Evolutionary conservation across 2,113 vertebrate genomes (phyloP).

Genomic region (Collichthys lucidus): DNA sequence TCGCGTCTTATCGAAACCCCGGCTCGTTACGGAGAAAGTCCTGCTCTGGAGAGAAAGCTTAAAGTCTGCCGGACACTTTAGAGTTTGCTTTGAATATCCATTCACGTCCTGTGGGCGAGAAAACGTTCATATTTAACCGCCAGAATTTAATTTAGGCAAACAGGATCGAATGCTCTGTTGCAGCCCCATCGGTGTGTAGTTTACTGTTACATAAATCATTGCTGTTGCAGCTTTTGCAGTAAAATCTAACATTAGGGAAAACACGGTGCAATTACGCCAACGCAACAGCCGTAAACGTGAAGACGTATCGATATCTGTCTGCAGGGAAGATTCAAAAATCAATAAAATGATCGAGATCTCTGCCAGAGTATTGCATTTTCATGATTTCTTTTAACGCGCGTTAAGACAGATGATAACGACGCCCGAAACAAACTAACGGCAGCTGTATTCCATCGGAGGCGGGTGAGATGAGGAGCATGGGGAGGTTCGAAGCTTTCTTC

Average conservation of each 20-base stretch:
- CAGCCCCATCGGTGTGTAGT: not conserved
- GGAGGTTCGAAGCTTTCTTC: conserved; percentile 33
- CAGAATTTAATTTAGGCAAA: not conserved
- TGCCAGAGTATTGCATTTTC: conserved; percentile 18
- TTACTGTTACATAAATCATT: not conserved
- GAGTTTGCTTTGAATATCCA: not conserved
- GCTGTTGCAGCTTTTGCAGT: conserved; percentile 16
- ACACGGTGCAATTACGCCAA: not conserved
- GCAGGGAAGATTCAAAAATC: conserved; percentile 1
- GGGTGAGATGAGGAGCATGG: conserved; percentile 32
- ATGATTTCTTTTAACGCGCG: not conserved
- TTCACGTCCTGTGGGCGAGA: not conserved
- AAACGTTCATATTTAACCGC: not conserved
- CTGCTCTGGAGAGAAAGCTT: not conserved
- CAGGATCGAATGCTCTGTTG: not conserved
- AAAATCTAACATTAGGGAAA: not conserved
- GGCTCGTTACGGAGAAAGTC: not conserved
- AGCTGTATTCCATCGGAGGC: conserved; percentile 1
- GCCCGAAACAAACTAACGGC: not conserved
- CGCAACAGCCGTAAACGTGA: conserved; percentile 33
- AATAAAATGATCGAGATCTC: not conserved
- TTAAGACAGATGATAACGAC: not conserved
- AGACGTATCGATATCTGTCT: not conserved
- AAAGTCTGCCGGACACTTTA: not conserved
- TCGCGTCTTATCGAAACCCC: not conserved